A percentile compares a stretch with the other conserved stretches of the same genome.
phyloP scores from a whole-genome alignment of 2,888 invertebrate species.

The Noctua fimbriata region DNA sequence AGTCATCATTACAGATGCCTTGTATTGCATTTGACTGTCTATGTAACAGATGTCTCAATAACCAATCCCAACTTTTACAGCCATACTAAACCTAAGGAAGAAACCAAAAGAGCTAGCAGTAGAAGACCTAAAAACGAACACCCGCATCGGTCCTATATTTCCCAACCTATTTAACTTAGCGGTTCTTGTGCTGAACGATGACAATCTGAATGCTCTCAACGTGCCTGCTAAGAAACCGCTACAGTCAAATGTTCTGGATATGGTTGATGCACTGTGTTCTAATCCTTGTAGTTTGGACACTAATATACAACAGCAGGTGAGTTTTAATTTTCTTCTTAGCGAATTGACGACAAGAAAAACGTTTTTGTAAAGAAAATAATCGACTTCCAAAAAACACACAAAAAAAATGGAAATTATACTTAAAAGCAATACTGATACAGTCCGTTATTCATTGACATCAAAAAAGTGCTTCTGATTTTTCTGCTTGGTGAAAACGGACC shows the following conservation, averaged over 20 bases:
- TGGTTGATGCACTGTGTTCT: conserved; percentile 90
- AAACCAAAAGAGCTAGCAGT: conserved; percentile 89
- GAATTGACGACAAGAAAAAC: too few relatives aligned
- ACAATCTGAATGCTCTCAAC: conserved; percentile 87
- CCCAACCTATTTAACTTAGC: conserved; percentile 91
- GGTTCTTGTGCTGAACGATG: conserved; percentile 90
- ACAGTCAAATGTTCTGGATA: conserved; percentile 88
- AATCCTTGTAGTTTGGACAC: conserved; percentile 90
- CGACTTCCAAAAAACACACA: too few relatives aligned
- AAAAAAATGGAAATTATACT: too few relatives aligned
- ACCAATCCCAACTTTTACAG: conserved; percentile 63
- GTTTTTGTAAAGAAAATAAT: too few relatives aligned
- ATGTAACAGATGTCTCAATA: neutral
- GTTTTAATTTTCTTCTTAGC: neutral
- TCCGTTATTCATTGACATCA: too few relatives aligned
- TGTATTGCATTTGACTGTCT: neutral
- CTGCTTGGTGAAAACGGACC: too few relatives aligned
- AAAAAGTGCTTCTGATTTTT: too few relatives aligned
- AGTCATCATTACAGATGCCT: neutral
- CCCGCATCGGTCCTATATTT: conserved; percentile 90
- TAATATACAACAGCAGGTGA: conserved; percentile 90
- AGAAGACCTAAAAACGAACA: conserved; percentile 90
- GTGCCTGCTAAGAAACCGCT: conserved; percentile 86
- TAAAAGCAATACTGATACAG: too few relatives aligned
- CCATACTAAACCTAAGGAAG: conserved; percentile 88